These are phyloP conservation scores for Neodiprion fabricii DNA, from an alignment of 1,140 invertebrate genomes.

Conservation along the genomic window DNA sequence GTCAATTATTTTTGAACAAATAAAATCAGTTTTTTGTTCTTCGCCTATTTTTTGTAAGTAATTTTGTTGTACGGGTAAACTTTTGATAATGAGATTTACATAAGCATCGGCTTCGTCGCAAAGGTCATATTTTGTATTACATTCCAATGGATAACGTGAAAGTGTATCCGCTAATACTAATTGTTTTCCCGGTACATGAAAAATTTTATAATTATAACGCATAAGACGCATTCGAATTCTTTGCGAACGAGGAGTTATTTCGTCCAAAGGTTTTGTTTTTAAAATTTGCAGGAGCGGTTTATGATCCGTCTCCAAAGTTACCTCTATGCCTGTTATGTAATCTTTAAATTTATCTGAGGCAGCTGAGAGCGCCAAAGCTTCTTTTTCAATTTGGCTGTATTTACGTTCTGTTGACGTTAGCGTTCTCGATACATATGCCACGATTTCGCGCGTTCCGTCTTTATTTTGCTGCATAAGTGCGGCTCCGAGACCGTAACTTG, in stretches of 20 bases:
- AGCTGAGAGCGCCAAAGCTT: conserved; percentile 58
- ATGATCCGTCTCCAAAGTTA: conserved; percentile 59
- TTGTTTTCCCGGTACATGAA: conserved; percentile 42
- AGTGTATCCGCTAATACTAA: conserved; percentile 43
- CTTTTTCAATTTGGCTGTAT: conserved; percentile 61
- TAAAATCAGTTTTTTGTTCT: conserved; percentile 27
- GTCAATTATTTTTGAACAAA: conserved; percentile 29
- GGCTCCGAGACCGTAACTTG: no score
- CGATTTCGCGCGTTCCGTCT: conserved; percentile 28
- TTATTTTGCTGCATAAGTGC: not conserved
- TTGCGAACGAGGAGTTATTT: conserved; percentile 47
- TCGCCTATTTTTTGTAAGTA: conserved; percentile 20
- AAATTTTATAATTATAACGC: conserved; percentile 39
- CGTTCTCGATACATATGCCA: conserved; percentile 49
- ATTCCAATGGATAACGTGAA: conserved; percentile 29
- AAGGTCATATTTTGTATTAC: not conserved
- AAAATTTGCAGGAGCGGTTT: conserved; percentile 51
- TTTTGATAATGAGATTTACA: not conserved
- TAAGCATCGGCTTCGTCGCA: not conserved
- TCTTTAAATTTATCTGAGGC: conserved; percentile 49
- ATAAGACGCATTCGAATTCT: conserved; percentile 44
- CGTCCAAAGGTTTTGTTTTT: conserved; percentile 39
- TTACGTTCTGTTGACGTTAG: conserved; percentile 49
- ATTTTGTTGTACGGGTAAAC: conserved; percentile 17
- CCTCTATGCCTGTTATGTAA: conserved; percentile 52